phyloP scores from a whole-genome alignment of 1,140 invertebrate genomes.

The Atta colombica region DNA sequence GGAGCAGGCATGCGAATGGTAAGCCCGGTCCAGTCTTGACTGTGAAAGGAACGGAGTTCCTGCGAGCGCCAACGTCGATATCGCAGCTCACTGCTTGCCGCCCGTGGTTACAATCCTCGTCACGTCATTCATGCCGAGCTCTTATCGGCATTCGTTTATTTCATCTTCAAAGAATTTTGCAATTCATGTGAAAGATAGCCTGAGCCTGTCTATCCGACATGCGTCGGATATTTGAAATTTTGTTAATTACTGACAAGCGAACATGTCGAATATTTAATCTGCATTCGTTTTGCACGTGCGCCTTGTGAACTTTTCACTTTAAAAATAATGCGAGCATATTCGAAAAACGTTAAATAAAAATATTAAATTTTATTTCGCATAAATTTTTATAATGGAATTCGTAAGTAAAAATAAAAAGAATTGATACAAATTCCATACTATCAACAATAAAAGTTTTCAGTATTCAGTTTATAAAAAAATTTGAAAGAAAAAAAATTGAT shows the following conservation, averaged over 20 bases:
- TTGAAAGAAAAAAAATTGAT: neutral
- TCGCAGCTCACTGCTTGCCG: constrained; percentile 57
- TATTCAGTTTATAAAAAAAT: neutral
- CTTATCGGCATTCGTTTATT: constrained; percentile 41
- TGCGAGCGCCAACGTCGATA: constrained; percentile 54
- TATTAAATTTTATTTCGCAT: neutral
- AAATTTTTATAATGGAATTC: neutral
- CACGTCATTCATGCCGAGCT: constrained; percentile 17
- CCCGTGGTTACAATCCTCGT: constrained; percentile 43
- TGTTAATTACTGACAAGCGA: neutral
- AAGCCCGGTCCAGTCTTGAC: constrained; percentile 33
- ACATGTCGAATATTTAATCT: neutral
- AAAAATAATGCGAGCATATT: neutral
- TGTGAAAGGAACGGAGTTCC: constrained; percentile 31
- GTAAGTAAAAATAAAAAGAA: neutral
- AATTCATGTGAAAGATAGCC: neutral
- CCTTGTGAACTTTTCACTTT: neutral
- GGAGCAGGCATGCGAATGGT: constrained; percentile 35
- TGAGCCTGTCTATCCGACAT: neutral
- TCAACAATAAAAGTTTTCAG: neutral
- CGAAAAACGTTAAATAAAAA: neutral
- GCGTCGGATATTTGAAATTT: constrained; percentile 2
- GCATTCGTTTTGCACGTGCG: neutral
- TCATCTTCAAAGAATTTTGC: constrained; percentile 28
- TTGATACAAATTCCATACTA: too few relatives aligned